These are phyloP conservation scores for Tridacna gigas DNA, from an alignment of 2,888 invertebrate genomes.

Conservation along the genomic window DNA sequence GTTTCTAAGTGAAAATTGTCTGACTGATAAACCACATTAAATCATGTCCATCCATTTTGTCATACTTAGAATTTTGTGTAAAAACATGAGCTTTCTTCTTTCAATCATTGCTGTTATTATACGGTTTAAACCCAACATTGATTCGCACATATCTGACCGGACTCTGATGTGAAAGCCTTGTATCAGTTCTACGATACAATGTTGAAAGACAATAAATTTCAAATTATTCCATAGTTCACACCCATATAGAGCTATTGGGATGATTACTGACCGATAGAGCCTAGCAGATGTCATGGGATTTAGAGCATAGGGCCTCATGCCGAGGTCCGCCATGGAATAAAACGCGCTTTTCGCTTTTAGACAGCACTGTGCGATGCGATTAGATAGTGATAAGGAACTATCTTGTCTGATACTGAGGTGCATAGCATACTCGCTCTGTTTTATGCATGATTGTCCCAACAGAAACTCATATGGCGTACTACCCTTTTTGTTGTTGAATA, in stretches of 20 bases:
- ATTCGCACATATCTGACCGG: no score
- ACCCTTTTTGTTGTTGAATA: no score
- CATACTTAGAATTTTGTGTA: no score
- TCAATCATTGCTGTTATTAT: no score
- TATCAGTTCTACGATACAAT: conserved; percentile 9
- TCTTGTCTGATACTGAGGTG: conserved; percentile 15
- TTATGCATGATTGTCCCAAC: neutral
- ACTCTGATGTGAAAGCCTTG: neutral
- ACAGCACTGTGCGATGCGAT: conserved; percentile 6
- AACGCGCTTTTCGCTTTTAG: conserved; percentile 11
- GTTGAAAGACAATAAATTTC: neutral
- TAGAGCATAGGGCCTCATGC: neutral
- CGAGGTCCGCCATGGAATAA: conserved; percentile 10
- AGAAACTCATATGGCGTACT: neutral
- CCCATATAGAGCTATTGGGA: conserved; percentile 3
- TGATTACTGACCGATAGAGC: neutral
- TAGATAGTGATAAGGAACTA: neutral
- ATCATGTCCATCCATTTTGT: no score
- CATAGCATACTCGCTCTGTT: neutral
- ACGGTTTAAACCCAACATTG: no score
- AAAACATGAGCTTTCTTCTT: no score
- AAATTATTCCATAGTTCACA: conserved; percentile 17
- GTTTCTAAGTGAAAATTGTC: no score
- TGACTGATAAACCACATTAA: no score
- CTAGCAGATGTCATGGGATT: conserved; percentile 1